Evolutionary conservation across 2,797 vertebrate species (phyloP).

Genomic region (Sternarchorhynchus goeldii): DNA sequence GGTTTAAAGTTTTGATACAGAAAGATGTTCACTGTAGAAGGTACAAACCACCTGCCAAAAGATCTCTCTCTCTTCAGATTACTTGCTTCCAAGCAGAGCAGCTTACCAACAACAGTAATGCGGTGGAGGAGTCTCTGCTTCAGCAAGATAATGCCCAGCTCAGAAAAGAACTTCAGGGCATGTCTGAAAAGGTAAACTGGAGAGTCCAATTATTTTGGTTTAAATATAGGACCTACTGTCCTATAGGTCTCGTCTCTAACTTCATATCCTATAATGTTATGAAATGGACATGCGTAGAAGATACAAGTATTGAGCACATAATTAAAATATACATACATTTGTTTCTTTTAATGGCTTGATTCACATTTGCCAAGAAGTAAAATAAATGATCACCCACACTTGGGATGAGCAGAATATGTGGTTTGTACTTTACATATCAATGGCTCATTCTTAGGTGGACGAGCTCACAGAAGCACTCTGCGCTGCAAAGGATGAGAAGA

Average conservation of each 20-base stretch:
- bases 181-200: constrained; percentile 34
- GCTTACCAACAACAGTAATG: neutral
- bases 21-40: too few relatives aligned
- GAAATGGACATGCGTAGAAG: too few relatives aligned
- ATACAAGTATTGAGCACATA: too few relatives aligned
- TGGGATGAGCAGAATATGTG: too few relatives aligned
- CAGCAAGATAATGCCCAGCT: constrained; percentile 27
- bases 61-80: neutral
- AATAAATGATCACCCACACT: too few relatives aligned
- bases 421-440: too few relatives aligned
- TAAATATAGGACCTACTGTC: too few relatives aligned
- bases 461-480: constrained; percentile 13
- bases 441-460: neutral
- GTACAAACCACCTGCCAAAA: too few relatives aligned
- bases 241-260: neutral
- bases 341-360: too few relatives aligned
- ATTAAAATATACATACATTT: too few relatives aligned
- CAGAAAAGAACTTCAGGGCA: constrained; percentile 28
- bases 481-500: neutral
- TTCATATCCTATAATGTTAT: neutral
- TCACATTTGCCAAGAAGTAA: too few relatives aligned
- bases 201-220: neutral
- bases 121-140: neutral
- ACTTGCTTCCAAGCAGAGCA: constrained; percentile 24
- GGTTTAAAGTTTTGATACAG: too few relatives aligned